A percentile compares a stretch with the other conserved stretches of the same genome.
phyloP scores from a whole-genome alignment of 2,797 vertebrate genomes.

The Leptodactylus fallax region DNA sequence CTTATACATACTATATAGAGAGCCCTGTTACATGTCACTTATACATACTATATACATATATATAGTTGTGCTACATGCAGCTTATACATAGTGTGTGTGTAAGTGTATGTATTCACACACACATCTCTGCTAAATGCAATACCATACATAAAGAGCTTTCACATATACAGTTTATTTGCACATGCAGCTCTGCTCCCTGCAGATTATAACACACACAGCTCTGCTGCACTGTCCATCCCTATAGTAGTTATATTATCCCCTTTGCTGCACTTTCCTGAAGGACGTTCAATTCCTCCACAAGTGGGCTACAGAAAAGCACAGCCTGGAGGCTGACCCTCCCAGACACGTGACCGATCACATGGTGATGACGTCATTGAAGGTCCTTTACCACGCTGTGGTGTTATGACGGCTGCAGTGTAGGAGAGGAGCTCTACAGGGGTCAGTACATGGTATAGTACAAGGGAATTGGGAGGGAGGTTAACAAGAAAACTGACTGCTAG shows the following conservation, averaged over 20 bases:
- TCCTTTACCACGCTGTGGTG: neutral
- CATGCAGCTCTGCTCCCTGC: too few relatives aligned
- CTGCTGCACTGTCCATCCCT: neutral
- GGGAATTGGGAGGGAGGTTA: too few relatives aligned
- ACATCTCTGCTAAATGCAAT: neutral
- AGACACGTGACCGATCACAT: slow-evolving; percentile 5
- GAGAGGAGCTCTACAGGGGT: too few relatives aligned
- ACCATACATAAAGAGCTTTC: too few relatives aligned
- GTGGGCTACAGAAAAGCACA: neutral
- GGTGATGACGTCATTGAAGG: neutral
- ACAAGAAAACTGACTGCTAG: too few relatives aligned
- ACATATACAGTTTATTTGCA: too few relatives aligned
- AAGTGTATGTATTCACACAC: neutral
- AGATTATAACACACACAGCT: slow-evolving; percentile 1
- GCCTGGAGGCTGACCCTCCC: neutral
- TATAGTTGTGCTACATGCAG: neutral
- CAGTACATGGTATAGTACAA: neutral
- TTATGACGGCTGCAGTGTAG: neutral
- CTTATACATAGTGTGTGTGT: too few relatives aligned
- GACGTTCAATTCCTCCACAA: too few relatives aligned
- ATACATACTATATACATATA: neutral
- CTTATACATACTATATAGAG: too few relatives aligned
- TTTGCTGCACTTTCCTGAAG: too few relatives aligned
- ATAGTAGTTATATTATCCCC: too few relatives aligned
- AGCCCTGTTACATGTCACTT: too few relatives aligned